Evolutionary conservation across 2,113 vertebrate genomes (phyloP).

Genomic region (Hyla sarda): DNA sequence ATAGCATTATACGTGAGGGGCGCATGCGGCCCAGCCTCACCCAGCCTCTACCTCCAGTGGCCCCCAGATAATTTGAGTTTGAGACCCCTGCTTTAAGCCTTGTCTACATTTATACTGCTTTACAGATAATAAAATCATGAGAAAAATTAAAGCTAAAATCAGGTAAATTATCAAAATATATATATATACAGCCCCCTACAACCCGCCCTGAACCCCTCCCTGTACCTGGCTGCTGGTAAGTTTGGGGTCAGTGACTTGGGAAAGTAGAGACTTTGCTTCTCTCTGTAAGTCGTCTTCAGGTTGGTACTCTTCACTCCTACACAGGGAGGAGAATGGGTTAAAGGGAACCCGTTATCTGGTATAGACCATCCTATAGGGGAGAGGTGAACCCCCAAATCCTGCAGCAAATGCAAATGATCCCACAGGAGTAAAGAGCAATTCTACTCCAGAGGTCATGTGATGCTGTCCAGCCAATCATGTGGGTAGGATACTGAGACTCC

Average conservation of each 20-base stretch:
- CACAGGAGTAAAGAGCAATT: background rate
- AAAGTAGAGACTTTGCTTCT: constrained; percentile 91
- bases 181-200: background rate
- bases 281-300: constrained; percentile 88
- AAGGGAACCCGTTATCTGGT: background rate
- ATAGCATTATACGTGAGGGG: too few species aligned
- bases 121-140: too few species aligned
- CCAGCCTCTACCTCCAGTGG: too few species aligned
- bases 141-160: background rate
- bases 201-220: background rate
- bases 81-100: too few species aligned
- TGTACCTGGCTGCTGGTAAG: constrained; percentile 94
- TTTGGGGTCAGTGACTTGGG: constrained; percentile 94
- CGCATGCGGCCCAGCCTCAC: too few species aligned
- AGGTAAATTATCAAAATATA: background rate
- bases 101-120: too few species aligned
- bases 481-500: background rate
- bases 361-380: too few species aligned
- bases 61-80: too few species aligned
- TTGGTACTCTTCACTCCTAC: constrained; percentile 91
- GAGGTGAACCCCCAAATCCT: background rate
- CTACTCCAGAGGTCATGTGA: background rate
- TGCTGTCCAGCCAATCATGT: background rate
- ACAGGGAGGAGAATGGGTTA: constrained; percentile 25
- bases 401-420: background rate